Conservation (phyloP, 2,888 invertebrate genomes). For the Criorhina ranunculi region DNA sequence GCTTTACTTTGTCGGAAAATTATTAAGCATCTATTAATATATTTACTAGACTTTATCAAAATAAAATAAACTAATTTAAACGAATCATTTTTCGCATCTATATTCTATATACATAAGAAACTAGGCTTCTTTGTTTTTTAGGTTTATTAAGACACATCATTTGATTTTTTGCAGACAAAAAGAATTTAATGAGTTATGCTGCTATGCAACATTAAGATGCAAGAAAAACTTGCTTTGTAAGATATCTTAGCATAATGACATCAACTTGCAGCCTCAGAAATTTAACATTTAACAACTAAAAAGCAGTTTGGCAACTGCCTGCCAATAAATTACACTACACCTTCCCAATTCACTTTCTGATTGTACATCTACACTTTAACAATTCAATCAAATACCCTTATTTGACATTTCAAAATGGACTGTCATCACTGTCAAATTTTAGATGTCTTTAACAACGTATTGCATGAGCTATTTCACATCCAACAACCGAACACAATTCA, state of each 20-base stretch:
- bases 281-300: neutral
- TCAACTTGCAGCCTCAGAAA: neutral
- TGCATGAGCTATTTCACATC: neutral
- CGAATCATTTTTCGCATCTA: neutral
- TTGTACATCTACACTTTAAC: conserved; percentile 9
- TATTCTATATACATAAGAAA: neutral
- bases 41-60: conserved; percentile 4
- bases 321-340: conserved; percentile 9
- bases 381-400: neutral
- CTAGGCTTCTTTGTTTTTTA: neutral
- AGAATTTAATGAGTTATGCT: conserved; percentile 3
- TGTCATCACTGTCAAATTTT: neutral
- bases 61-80: conserved; percentile 17
- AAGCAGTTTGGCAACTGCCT: conserved; percentile 1
- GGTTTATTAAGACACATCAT: conserved; percentile 14
- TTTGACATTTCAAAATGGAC: neutral
- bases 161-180: conserved; percentile 2
- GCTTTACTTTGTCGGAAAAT: neutral
- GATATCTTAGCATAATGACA: conserved; percentile 11
- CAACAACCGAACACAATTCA: neutral
- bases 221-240: conserved; percentile 12
- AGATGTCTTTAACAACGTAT: neutral
- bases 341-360: conserved; percentile 5
- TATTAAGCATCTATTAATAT: neutral
- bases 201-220: conserved; percentile 10